Evolutionary conservation across 2,113 vertebrate species (phyloP), one percentile per base, ranked within the genome.

Genomic region (Rutilus rutilus): DNA sequence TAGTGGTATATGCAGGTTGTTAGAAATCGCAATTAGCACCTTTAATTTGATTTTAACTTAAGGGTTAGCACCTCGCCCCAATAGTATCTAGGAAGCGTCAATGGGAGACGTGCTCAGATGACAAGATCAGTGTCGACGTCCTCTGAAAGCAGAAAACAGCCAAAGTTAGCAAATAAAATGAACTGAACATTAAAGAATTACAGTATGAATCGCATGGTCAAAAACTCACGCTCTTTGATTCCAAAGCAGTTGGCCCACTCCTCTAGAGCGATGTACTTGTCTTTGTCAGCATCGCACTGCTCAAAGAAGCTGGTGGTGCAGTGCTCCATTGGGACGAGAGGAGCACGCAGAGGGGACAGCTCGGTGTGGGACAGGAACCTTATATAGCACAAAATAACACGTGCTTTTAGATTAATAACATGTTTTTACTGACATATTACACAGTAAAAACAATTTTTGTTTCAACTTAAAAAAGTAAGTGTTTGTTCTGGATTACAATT

Each of bases 321-420:
- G 82, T 99, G 98, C 94, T 99, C 98, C 98, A 99, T 99, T 94
- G 98, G 98, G 87, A 99, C 98, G 88, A 99, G 97, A 2, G 98
- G 98, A 0, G 97, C 98, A 0, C 98, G 97, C 89, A 99, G 96
- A 0, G 98, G 98, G 85, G 98, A 93, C 92, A 99, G 95, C 96
- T 99, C 98, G 0, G 97, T 97, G 96, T 99, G 98, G 87, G 98
- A 98, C 93, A 99, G 96, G 92, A 97, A 99, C 83, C 98, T 99
- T 93, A 6, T 39, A 0, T 3, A 82, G 17, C 78, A 84, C n/a
- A 78, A 15, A 78, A 14, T 14, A 59, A 54, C 25, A 75, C 17
- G 74, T 54, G 52, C 6, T 9, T 47, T 59, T 12, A 42, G 14
- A 71, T 27, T 25, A n/a, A 54, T 36, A 36, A n/a, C n/a, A n/a